Evolutionary conservation across 2,888 invertebrate genomes (phyloP).

Genomic region (Pseudococcus longispinus): DNA sequence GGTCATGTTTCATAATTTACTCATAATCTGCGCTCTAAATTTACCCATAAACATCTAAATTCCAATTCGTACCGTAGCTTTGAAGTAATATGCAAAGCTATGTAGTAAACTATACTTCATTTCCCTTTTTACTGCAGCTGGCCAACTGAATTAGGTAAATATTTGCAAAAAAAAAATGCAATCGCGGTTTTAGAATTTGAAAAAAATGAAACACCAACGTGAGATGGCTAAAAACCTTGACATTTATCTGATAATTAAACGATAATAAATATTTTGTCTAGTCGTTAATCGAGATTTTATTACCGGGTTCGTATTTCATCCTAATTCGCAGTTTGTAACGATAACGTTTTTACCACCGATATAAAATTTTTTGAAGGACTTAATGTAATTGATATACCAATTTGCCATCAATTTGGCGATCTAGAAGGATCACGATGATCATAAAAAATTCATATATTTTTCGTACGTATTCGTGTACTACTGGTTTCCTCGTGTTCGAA

Average conservation of each 20-base stretch:
- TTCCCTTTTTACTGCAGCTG: not conserved
- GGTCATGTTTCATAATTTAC: conserved; percentile 22
- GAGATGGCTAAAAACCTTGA: not conserved
- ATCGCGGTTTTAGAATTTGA: not conserved
- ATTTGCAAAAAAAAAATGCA: not conserved
- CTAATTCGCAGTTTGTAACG: not conserved
- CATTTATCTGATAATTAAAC: conserved; percentile 13
- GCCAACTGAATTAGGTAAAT: not conserved
- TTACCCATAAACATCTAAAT: not conserved
- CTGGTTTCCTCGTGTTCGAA: not conserved
- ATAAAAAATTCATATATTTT: not conserved
- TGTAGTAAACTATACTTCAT: not conserved
- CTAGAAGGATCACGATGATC: not conserved
- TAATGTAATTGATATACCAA: not conserved
- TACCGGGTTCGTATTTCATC: conserved; percentile 5
- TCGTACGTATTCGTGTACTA: not conserved
- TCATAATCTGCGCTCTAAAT: not conserved
- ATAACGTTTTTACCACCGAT: conserved; percentile 1
- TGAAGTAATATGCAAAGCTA: not conserved
- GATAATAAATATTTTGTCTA: conserved; percentile 10
- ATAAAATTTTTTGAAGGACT: conserved; percentile 15
- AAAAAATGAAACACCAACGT: not conserved
- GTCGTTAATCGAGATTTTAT: conserved; percentile 27
- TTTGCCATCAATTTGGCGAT: not conserved
- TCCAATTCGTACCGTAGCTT: not conserved